Evolutionary conservation across 2,888 invertebrate species (phyloP), one percentile per base, ranked within the genome.

Genomic region (Pyrochroa serraticornis): DNA sequence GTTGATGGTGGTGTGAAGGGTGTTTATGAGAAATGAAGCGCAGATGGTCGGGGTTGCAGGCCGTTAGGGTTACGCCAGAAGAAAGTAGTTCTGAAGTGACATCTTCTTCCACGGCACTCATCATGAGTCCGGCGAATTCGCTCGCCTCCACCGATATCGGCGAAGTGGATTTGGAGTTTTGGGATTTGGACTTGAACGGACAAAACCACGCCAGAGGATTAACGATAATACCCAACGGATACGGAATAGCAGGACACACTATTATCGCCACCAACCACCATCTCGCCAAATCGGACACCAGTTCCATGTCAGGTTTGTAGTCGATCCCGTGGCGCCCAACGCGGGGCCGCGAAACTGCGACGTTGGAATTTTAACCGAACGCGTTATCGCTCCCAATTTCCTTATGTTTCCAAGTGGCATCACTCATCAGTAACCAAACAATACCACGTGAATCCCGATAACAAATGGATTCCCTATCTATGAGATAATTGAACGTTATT

Each of bases 71-170:
- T 74, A 81, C 86, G 77, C 85, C 87, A 80, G 84, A 88, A 70
- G 87, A 89, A 74, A 88, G 89, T 81, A 87, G 88, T 77, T 86
- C 89, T 62, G 89, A 90, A 77, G 90, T 90, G 79, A 88, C 90
- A 47, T 89, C 89, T 33, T 92, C 92, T 46, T 90, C 91, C 41
- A 83, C 88, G 61, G 80, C 82, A 13, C 81, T 90, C 44, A 88
- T 89, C 63, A 82, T 90, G 78, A 85, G 87, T 70, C 89, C 90
- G 44, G 87, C 87, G 63, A 87, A 89, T 63, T 89, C 90, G 44
- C 82, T 91, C 65, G 86, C 86, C 65, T 90, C 91, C 66, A 87
- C 90, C 12, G 90, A 91, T 69, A 90, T 90, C 77, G 88, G 87
- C 61, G 83, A 83, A 66, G 91, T 91, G 60, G 91, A 91, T 71